A percentile compares a stretch with the other conserved stretches of the same genome.
Evolutionary conservation across 1,140 invertebrate species (phyloP).

Genomic region (Tigriopus japonicus): DNA sequence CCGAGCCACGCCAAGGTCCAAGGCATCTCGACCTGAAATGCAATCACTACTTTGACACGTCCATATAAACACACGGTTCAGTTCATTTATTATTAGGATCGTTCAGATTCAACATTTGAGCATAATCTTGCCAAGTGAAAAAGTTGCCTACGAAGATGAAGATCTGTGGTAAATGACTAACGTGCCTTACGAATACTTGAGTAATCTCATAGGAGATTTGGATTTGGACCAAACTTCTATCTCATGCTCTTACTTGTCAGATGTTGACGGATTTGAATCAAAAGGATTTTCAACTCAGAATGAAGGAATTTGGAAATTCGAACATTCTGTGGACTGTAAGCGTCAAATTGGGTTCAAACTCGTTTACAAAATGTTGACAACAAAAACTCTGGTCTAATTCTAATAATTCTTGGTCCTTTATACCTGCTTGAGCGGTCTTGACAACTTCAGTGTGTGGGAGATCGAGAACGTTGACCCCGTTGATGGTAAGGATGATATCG

Average conservation of each 20-base stretch:
- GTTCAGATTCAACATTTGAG: no score
- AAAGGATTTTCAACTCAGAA: no score
- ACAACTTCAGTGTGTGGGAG: constrained; percentile 88
- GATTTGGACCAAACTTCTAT: not conserved
- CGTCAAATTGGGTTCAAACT: not conserved
- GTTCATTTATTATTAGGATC: no score
- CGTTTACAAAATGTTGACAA: not conserved
- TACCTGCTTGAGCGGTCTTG: constrained; percentile 66
- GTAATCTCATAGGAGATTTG: no score
- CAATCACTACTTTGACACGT: no score
- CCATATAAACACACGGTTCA: no score
- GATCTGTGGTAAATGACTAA: no score
- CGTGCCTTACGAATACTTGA: no score
- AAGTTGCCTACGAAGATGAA: no score
- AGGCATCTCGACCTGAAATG: constrained; percentile 37
- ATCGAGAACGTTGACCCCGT: constrained; percentile 72
- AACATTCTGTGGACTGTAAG: no score
- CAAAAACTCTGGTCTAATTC: not conserved
- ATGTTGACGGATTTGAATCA: not conserved
- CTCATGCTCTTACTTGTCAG: not conserved
- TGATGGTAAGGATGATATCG: constrained; percentile 79
- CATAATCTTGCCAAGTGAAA: no score
- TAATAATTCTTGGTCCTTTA: constrained; percentile 19
- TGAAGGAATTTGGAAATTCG: not conserved
- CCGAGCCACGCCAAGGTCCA: constrained; percentile 67